Percentiles rank a stretch among this genome's conserved stretches.
These are phyloP conservation scores for Oriolus oriolus DNA, from an alignment of 2,113 vertebrate species.

Conservation along the genomic window DNA sequence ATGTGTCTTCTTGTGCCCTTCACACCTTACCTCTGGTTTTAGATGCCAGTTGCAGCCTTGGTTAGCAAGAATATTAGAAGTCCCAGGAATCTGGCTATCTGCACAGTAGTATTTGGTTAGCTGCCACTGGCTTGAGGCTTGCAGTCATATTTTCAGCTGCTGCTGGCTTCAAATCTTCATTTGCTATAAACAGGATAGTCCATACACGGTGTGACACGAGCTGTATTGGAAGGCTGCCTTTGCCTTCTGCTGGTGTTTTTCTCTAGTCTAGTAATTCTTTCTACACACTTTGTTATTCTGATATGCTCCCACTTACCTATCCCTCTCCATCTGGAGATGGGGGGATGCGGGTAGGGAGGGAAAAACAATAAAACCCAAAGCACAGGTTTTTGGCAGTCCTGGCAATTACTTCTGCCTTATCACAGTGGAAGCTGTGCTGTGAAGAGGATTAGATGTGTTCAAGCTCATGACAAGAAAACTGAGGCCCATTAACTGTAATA, in stretches of 20 bases:
- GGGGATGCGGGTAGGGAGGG: neutral
- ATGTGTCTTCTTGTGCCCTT: neutral
- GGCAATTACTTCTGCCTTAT: neutral
- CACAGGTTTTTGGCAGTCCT: neutral
- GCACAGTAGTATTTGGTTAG: neutral
- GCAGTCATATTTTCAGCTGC: neutral
- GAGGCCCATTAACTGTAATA: conserved; percentile 41
- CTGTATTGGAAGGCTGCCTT: conserved; percentile 44
- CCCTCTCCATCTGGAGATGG: neutral
- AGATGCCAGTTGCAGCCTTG: neutral
- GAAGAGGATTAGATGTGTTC: conserved; percentile 3
- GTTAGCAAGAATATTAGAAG: neutral
- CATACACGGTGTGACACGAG: neutral
- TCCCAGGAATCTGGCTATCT: neutral
- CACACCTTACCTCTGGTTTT: neutral
- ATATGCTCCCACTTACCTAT: conserved; percentile 7
- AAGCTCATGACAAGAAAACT: conserved; percentile 45
- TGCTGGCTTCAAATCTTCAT: neutral
- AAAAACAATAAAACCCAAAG: neutral
- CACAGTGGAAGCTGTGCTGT: neutral
- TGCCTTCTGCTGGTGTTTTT: conserved; percentile 60
- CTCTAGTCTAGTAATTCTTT: conserved; percentile 27
- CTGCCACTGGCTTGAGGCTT: neutral
- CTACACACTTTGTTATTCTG: neutral
- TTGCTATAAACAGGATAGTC: conserved; percentile 13